Percentiles rank a stretch among this genome's conserved stretches.
Conservation (phyloP, 2,888 invertebrate species). For the Eubasilissa splendida region DNA sequence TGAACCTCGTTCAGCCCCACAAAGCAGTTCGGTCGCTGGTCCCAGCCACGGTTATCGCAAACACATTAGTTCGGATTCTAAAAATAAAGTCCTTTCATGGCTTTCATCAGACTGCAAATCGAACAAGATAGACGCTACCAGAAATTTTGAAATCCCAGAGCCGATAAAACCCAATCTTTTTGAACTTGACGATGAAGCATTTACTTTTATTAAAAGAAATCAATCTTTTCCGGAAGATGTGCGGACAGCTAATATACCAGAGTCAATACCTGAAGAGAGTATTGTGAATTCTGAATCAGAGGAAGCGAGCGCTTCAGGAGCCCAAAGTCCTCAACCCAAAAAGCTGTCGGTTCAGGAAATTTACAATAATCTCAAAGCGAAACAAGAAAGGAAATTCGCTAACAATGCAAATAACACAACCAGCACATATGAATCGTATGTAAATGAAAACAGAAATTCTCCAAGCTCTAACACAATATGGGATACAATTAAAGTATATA, state of each 20-base stretch:
- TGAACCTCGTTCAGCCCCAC: background rate
- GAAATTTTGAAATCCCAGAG: background rate
- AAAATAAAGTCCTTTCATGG: slow-evolving; percentile 10
- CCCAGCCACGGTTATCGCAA: background rate
- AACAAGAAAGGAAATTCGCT: background rate
- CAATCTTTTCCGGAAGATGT: too few species aligned
- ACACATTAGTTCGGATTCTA: background rate
- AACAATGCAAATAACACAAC: background rate
- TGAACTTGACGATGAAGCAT: slow-evolving; percentile 20
- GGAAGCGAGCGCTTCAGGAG: too few species aligned
- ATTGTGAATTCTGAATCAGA: too few species aligned
- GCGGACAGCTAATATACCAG: too few species aligned
- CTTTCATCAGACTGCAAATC: background rate
- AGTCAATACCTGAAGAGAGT: too few species aligned
- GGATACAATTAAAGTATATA: slow-evolving; percentile 4
- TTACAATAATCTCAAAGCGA: slow-evolving; percentile 15
- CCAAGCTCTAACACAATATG: slow-evolving; percentile 6
- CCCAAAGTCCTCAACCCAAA: background rate
- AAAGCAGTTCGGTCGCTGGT: background rate
- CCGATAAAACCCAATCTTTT: slow-evolving; percentile 4
- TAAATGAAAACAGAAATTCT: background rate
- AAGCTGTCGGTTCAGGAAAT: slow-evolving; percentile 8
- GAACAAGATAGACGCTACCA: background rate
- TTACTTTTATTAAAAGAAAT: background rate
- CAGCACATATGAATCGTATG: background rate